Evolutionary conservation across 2,797 vertebrate genomes (phyloP).

Genomic region (Bradypodion ventrale): DNA sequence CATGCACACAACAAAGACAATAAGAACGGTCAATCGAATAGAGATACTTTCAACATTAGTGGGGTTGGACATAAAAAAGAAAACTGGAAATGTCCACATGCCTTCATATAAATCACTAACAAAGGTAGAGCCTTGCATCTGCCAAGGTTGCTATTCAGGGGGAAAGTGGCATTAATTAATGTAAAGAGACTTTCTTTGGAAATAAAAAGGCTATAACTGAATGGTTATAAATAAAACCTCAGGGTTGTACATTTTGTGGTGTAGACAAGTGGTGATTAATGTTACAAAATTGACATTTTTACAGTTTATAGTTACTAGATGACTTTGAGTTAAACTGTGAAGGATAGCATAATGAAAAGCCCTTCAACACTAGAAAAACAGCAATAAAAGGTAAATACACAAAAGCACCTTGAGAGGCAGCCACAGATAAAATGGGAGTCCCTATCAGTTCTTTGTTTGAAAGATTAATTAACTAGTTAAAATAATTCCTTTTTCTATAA

Average conservation of each 20-base stretch:
- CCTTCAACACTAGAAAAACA: not conserved
- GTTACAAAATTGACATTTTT: not conserved
- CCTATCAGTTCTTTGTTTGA: not conserved
- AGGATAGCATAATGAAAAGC: not conserved
- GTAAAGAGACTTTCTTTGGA: not conserved
- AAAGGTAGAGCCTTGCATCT: conserved; percentile 1
- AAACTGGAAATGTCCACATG: not conserved
- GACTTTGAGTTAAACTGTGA: conserved; percentile 20
- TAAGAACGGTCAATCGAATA: not conserved
- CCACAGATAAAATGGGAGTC: not conserved
- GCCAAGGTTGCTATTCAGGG: not conserved
- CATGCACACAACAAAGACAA: not conserved
- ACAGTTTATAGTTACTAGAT: not conserved
- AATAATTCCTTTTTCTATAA: not conserved
- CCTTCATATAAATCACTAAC: not conserved
- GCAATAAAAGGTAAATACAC: not conserved
- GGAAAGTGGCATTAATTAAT: not conserved
- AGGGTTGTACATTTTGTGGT: not conserved
- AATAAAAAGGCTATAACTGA: conserved; percentile 6
- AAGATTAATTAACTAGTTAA: conserved; percentile 9
- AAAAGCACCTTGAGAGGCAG: not conserved
- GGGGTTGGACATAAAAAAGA: not conserved
- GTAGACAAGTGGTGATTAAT: not conserved
- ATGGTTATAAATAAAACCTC: not conserved
- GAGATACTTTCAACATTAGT: conserved; percentile 21